These are phyloP conservation scores for Chrysina gloriosa DNA, from an alignment of 2,888 invertebrate genomes.

Conservation along the genomic window DNA sequence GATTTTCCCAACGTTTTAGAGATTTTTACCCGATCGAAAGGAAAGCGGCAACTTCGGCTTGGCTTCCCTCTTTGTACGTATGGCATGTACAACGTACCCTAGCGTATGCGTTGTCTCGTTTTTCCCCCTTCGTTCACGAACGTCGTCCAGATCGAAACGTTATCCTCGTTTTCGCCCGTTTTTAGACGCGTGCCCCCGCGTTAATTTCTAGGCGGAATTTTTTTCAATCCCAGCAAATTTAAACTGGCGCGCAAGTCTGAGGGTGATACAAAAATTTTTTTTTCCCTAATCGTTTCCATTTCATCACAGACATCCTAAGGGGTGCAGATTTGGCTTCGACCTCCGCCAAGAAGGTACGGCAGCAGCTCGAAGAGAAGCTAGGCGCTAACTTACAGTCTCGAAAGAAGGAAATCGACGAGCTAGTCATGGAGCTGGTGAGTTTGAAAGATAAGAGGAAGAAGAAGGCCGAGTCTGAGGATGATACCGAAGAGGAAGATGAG, in stretches of 20 bases:
- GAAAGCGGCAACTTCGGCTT: constrained; percentile 44
- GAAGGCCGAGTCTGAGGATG: constrained; percentile 65
- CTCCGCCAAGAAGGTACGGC: constrained; percentile 90
- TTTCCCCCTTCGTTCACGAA: too few species aligned
- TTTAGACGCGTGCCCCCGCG: too few species aligned
- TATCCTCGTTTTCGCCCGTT: not conserved
- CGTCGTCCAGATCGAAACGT: not conserved
- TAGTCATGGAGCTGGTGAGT: constrained; percentile 83
- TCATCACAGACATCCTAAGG: constrained; percentile 81
- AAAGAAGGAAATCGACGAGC: constrained; percentile 87
- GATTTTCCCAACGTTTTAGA: constrained; percentile 56
- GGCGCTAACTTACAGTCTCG: constrained; percentile 80
- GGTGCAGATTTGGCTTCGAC: constrained; percentile 86
- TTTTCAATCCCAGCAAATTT: too few species aligned
- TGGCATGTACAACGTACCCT: not conserved
- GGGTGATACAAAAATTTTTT: too few species aligned
- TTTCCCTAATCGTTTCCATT: constrained; percentile 29
- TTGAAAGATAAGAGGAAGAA: constrained; percentile 63
- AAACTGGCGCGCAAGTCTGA: constrained; percentile 38
- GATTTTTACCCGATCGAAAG: constrained; percentile 53
- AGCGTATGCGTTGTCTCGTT: constrained; percentile 18
- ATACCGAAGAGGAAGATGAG: constrained; percentile 67
- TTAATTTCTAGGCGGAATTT: too few species aligned
- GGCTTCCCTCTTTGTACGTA: constrained; percentile 41
- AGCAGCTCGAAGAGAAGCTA: constrained; percentile 84